These are phyloP conservation scores for Coecobrya sp. DNA, from an alignment of 2,888 invertebrate genomes.

Conservation along the genomic window DNA sequence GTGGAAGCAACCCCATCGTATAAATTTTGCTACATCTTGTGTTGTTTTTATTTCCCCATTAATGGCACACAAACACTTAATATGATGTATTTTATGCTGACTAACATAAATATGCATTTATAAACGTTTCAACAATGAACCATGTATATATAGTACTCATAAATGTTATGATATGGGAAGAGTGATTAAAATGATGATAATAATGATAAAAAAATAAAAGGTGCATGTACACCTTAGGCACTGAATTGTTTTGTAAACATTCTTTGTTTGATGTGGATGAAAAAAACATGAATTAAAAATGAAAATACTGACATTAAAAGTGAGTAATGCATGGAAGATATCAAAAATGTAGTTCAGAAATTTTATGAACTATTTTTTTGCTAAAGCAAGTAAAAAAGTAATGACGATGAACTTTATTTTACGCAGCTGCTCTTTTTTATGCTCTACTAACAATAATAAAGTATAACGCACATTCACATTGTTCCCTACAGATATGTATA, in stretches of 20 bases:
- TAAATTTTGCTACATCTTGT: not conserved
- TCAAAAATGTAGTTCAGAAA: constrained; percentile 57
- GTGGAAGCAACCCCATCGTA: not conserved
- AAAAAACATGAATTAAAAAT: not conserved
- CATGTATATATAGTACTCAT: not conserved
- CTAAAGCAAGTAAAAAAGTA: constrained; percentile 19
- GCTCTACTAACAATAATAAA: constrained; percentile 65
- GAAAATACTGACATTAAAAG: constrained; percentile 4
- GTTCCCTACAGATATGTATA: not conserved
- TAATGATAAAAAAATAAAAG: constrained; percentile 34
- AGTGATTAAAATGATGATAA: not conserved
- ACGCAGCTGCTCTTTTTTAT: constrained; percentile 63
- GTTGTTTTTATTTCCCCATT: not conserved
- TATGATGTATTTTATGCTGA: not conserved
- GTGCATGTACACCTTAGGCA: not conserved
- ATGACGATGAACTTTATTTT: constrained; percentile 30
- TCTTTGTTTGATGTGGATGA: not conserved
- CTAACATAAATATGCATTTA: not conserved
- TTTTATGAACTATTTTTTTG: constrained; percentile 45
- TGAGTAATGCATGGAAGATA: not conserved
- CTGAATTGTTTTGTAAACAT: constrained; percentile 1
- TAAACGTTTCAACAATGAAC: not conserved
- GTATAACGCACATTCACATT: constrained; percentile 28
- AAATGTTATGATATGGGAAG: not conserved
- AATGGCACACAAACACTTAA: constrained; percentile 15